Conservation (phyloP, 2,888 invertebrate genomes). For the Calephelis perditalis region DNA sequence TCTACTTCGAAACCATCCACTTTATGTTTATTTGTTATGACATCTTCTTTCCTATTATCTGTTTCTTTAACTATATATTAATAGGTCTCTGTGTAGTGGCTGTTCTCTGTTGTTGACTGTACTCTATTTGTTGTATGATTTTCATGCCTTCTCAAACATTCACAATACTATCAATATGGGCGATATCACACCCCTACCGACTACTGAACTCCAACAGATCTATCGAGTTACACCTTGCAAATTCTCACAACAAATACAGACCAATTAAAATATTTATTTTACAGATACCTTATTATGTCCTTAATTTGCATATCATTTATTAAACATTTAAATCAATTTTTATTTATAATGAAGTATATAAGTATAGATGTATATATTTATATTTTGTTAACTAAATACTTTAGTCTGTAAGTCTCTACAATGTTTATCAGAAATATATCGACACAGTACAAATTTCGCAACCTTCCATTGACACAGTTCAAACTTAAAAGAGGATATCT, state of each 20-base stretch:
- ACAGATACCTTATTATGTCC: conserved; percentile 31
- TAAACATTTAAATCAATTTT: conserved; percentile 18
- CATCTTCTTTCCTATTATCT: conserved; percentile 38
- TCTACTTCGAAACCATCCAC: conserved; percentile 39
- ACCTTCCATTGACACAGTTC: conserved; percentile 55
- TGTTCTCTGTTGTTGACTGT: conserved; percentile 78
- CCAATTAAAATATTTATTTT: conserved; percentile 35
- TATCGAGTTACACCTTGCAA: conserved; percentile 73
- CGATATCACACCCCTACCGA: conserved; percentile 70
- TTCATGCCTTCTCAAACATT: conserved; percentile 76
- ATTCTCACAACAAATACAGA: conserved; percentile 75
- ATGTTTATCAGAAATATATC: conserved; percentile 42
- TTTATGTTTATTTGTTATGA: conserved; percentile 45
- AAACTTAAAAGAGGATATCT: conserved; percentile 46
- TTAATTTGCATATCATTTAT: conserved; percentile 18
- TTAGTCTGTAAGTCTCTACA: conserved; percentile 35
- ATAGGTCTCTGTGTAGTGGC: conserved; percentile 77
- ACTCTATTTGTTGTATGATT: conserved; percentile 75
- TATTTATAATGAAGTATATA: conserved; percentile 30
- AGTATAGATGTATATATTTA: conserved; percentile 30
- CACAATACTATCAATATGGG: conserved; percentile 74
- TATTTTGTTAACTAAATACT: conserved; percentile 22
- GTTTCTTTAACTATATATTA: conserved; percentile 57
- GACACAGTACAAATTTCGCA: conserved; percentile 53
- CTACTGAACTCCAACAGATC: conserved; percentile 72